phyloP scores from a whole-genome alignment of 2,797 vertebrate species.

The Girardinus metallicus region DNA sequence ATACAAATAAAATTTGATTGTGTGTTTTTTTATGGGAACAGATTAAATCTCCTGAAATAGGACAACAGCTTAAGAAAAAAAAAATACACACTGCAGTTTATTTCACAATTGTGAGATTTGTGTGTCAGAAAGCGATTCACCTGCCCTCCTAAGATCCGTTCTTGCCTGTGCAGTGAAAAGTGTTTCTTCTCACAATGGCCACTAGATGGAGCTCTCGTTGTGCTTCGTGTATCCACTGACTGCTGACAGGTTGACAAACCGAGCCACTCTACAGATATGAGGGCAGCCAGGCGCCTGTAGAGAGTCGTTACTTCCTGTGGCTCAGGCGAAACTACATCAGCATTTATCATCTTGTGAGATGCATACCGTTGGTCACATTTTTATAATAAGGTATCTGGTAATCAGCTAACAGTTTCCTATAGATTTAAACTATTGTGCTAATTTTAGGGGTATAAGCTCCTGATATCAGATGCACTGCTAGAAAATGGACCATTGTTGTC shows the following conservation, averaged over 20 bases:
- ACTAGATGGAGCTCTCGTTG: slow-evolving; percentile 50
- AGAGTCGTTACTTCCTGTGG: background rate
- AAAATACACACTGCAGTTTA: background rate
- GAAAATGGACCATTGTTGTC: background rate
- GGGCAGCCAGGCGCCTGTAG: background rate
- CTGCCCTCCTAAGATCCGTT: background rate
- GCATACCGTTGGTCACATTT: background rate
- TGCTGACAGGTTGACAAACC: background rate
- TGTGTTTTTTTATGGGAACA: background rate
- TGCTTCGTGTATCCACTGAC: background rate
- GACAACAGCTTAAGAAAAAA: background rate
- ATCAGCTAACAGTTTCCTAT: background rate
- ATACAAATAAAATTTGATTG: too few relatives aligned
- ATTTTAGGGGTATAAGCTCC: background rate
- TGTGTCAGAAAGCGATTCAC: background rate
- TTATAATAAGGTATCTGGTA: background rate
- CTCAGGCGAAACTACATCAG: background rate
- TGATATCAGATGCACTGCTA: background rate
- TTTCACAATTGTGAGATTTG: background rate
- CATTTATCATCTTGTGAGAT: background rate
- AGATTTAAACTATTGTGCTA: background rate
- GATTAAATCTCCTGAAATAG: background rate
- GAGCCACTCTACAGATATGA: background rate
- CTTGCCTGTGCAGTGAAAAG: background rate
- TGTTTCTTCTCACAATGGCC: slow-evolving; percentile 33